Evolutionary conservation across 2,888 invertebrate genomes (phyloP), one percentile per base, ranked within the genome.

Genomic region (Drosophila longiperda): DNA sequence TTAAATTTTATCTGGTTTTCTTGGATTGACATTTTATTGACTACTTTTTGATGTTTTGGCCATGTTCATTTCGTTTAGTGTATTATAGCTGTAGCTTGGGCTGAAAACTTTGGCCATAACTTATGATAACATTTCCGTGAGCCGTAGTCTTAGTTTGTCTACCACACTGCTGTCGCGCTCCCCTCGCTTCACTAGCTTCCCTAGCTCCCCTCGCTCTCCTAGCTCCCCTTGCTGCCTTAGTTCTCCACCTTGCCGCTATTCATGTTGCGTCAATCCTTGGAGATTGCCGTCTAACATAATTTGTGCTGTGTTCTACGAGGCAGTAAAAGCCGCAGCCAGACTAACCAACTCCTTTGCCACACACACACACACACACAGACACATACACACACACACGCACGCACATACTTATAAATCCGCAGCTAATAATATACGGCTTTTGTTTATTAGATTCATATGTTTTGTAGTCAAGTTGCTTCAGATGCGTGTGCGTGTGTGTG

Each of bases 391-490:
- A 53, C 32, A 3, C 9, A 40, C 17, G 15, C 15, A 29, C 36
- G 61, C 42, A 40, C 29, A 23, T 34, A 45, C 49, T 29, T 53
- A 55, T 77, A 86, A 86, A 86, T 86, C 89, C 86, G 73, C 68
- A 83, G 89, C 86, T 86, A 86, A 86, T 86, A 90, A 90, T 86
- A 83, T 73, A 89, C 89, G 89, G 90, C 90, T 86, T 88, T 90
- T 86, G 86, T 88, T 86, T 86, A 86, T 86, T 83, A 88, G 90
- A 90, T 86, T 89, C 90, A 86, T 90, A 86, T 87, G 83, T 80
- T 75, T 78, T 85, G 70, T 68, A 80, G 72, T 59, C 83, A 85
- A 88, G 72, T 89, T 87, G 75, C 66, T 89, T 79, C 66, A 66
- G 70, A 73, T 71, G 64, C 55, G 76, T 48, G 61, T 57, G 63